phyloP scores from a whole-genome alignment of 2,797 vertebrate species.

The Coranthus polyacanthus region DNA sequence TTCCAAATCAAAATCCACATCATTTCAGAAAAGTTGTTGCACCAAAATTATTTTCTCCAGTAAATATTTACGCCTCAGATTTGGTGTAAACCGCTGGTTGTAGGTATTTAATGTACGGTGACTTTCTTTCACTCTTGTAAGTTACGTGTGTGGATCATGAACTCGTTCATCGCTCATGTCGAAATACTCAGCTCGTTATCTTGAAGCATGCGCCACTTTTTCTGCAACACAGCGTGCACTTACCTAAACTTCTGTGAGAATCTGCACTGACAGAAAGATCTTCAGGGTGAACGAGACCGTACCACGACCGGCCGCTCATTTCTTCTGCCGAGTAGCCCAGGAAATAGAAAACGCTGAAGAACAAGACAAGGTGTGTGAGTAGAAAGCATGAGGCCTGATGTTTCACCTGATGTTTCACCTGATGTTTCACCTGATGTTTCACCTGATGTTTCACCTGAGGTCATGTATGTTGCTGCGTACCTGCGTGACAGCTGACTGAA shows the following conservation, averaged over 20 bases:
- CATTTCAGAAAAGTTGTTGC: slow-evolving; percentile 9
- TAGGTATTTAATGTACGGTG: not conserved
- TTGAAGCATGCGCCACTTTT: too few relatives aligned
- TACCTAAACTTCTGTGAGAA: slow-evolving; percentile 85
- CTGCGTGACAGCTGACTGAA: slow-evolving; percentile 80
- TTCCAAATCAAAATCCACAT: too few relatives aligned
- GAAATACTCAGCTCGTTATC: too few relatives aligned
- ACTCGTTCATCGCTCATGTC: too few relatives aligned
- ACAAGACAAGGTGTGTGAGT: slow-evolving; percentile 5
- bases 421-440: too few relatives aligned
- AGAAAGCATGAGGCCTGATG: accelerated
- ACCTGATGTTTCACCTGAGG: too few relatives aligned
- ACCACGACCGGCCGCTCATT: slow-evolving; percentile 88
- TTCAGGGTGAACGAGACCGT: slow-evolving; percentile 88
- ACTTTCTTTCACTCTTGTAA: too few relatives aligned
- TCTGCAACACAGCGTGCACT: slow-evolving; percentile 60
- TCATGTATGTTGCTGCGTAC: slow-evolving; percentile 55
- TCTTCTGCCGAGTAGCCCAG: slow-evolving; percentile 86
- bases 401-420: too few relatives aligned
- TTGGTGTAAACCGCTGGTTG: too few relatives aligned
- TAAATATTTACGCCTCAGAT: too few relatives aligned
- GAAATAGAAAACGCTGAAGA: slow-evolving; percentile 82
- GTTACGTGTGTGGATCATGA: not conserved
- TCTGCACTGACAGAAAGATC: slow-evolving; percentile 76
- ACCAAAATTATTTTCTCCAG: too few relatives aligned